phyloP scores from a whole-genome alignment of 2,113 vertebrate species.

The Lonchura striata region DNA sequence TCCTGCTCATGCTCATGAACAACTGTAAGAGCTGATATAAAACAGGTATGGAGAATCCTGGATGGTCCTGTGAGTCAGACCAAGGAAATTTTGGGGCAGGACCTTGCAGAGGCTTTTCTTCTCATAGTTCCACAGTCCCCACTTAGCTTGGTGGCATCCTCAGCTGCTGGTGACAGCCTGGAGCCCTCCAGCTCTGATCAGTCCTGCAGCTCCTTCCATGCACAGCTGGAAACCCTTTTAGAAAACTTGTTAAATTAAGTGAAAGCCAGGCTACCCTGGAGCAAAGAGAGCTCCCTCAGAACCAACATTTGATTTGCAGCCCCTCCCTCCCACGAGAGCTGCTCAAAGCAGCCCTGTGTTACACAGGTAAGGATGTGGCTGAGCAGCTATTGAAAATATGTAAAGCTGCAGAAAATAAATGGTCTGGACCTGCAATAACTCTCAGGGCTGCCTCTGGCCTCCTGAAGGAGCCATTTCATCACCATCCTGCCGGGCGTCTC shows the following conservation, averaged over 20 bases:
- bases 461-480: constrained; percentile 62
- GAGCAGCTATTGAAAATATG: constrained; percentile 71
- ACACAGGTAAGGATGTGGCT: constrained; percentile 63
- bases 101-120: not conserved
- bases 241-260: constrained; percentile 54
- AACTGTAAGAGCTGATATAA: not conserved
- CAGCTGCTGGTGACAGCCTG: not conserved
- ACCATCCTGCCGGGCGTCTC: not conserved
- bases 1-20: accelerated
- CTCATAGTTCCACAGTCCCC: not conserved
- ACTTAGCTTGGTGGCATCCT: not conserved
- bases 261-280: constrained; percentile 21
- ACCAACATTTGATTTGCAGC: constrained; percentile 52
- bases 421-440: constrained; percentile 45
- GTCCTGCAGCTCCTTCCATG: not conserved
- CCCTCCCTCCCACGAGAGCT: not conserved
- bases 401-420: constrained; percentile 67
- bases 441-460: constrained; percentile 41
- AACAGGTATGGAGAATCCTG: not conserved
- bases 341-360: constrained; percentile 73
- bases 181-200: not conserved
- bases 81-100: not conserved
- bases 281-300: constrained; percentile 56
- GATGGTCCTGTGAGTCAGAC: not conserved
- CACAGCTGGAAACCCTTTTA: constrained; percentile 41